phyloP scores from a whole-genome alignment of 2,113 vertebrate genomes.

The Athene noctua region DNA sequence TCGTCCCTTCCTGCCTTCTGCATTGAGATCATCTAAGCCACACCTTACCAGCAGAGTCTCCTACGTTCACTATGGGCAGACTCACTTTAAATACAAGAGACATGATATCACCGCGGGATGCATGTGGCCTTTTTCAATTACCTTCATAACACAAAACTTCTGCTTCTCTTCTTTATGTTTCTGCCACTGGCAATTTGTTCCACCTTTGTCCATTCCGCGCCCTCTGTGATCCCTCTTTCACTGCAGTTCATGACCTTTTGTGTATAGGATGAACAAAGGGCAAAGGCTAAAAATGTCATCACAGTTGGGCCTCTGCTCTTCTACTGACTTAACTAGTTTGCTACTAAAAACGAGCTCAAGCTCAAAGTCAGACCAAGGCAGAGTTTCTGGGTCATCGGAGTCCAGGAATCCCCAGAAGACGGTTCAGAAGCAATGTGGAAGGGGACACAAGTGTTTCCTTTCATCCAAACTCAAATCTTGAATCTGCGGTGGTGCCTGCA shows the following conservation, averaged over 20 bases:
- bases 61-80: not conserved
- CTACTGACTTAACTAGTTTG: not conserved
- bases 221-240: conserved; percentile 24
- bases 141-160: conserved; percentile 8
- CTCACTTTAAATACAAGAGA: not conserved
- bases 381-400: not conserved
- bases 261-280: not conserved
- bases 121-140: not conserved
- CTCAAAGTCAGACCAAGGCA: not conserved
- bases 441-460: not conserved
- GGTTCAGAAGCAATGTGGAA: not conserved
- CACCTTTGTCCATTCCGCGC: not conserved
- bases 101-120: not conserved
- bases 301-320: conserved; percentile 24
- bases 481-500: conserved; percentile 6
- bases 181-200: conserved; percentile 54
- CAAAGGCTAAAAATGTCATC: conserved; percentile 39
- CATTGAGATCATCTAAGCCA: not conserved
- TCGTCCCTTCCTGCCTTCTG: not conserved
- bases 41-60: not conserved
- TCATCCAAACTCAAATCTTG: not conserved
- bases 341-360: not conserved
- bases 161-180: conserved; percentile 3
- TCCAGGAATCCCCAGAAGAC: not conserved
- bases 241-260: conserved; percentile 25